Evolutionary conservation across 2,797 vertebrate genomes (phyloP).

Genomic region (Gallinago solitaria): DNA sequence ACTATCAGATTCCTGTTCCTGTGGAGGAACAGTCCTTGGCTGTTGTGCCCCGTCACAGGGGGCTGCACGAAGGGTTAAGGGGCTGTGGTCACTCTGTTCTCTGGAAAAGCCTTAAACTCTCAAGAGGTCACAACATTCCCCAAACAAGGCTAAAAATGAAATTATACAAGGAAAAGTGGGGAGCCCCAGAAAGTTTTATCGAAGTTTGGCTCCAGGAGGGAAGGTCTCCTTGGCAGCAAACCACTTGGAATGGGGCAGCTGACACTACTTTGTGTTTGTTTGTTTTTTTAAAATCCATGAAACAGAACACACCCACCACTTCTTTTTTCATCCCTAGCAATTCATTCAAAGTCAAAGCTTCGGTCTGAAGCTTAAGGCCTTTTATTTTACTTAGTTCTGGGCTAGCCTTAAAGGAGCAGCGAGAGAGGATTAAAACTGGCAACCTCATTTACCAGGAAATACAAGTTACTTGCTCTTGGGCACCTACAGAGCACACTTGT

Average conservation of each 20-base stretch:
- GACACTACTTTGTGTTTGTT: conserved; percentile 10
- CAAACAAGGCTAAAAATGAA: background rate
- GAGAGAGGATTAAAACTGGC: background rate
- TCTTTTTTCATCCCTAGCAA: conserved; percentile 1
- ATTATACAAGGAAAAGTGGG: background rate
- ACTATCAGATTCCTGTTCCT: background rate
- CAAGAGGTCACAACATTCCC: background rate
- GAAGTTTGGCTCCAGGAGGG: background rate
- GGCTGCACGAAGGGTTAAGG: background rate
- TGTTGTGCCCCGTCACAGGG: background rate
- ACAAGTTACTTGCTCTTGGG: conserved; percentile 9
- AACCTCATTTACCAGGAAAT: background rate
- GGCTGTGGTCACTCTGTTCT: accelerated
- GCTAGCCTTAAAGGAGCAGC: conserved; percentile 13
- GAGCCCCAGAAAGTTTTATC: background rate
- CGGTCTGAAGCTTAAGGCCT: conserved; percentile 25
- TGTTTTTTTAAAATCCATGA: conserved; percentile 18
- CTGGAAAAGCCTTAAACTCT: background rate
- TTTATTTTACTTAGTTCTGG: background rate
- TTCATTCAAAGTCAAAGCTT: conserved; percentile 2
- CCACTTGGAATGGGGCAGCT: background rate
- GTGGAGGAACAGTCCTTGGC: background rate
- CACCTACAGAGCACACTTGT: background rate
- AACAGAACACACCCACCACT: background rate
- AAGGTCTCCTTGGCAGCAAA: background rate